A percentile compares a stretch with the other conserved stretches of the same genome.
These are phyloP conservation scores for Pseudomugil gertrudae DNA, from an alignment of 2,797 vertebrate species.

Conservation along the genomic window DNA sequence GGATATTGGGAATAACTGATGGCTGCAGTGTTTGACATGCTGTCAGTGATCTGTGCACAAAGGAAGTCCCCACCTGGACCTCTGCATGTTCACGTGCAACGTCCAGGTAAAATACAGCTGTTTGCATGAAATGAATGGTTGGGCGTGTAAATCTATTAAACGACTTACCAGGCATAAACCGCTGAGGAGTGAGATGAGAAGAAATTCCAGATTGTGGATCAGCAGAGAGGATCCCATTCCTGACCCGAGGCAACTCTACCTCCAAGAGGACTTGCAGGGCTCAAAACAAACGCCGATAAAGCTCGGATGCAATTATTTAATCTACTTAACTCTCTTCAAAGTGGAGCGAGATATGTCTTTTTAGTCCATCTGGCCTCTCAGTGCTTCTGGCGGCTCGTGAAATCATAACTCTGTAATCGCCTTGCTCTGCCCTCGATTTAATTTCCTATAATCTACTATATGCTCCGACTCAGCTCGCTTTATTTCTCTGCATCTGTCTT, in stretches of 20 bases:
- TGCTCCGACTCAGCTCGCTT: conserved; percentile 60
- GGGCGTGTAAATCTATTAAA: not conserved
- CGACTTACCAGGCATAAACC: conserved; percentile 90
- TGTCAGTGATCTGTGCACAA: conserved; percentile 22
- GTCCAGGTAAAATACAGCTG: not conserved
- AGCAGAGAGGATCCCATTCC: conserved; percentile 91
- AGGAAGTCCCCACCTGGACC: conserved; percentile 10
- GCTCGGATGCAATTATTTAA: conserved; percentile 62
- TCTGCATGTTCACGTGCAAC: not conserved
- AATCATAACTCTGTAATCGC: conserved; percentile 79
- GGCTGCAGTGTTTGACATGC: conserved; percentile 18
- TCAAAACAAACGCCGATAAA: conserved; percentile 60
- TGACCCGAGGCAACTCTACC: conserved; percentile 67
- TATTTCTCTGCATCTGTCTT: conserved; percentile 76
- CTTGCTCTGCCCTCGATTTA: conserved; percentile 65
- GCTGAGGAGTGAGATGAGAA: conserved; percentile 88
- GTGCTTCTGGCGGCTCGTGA: conserved; percentile 66
- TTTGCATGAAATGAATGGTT: not conserved
- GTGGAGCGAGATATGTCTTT: conserved; percentile 53
- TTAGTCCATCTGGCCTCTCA: conserved; percentile 74
- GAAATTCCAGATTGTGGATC: conserved; percentile 86
- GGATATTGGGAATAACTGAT: not conserved
- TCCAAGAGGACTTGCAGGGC: conserved; percentile 56
- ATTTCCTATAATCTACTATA: conserved; percentile 76
- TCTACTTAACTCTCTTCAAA: conserved; percentile 73